phyloP scores from a whole-genome alignment of 2,888 invertebrate genomes.

The Callimorpha dominula region DNA sequence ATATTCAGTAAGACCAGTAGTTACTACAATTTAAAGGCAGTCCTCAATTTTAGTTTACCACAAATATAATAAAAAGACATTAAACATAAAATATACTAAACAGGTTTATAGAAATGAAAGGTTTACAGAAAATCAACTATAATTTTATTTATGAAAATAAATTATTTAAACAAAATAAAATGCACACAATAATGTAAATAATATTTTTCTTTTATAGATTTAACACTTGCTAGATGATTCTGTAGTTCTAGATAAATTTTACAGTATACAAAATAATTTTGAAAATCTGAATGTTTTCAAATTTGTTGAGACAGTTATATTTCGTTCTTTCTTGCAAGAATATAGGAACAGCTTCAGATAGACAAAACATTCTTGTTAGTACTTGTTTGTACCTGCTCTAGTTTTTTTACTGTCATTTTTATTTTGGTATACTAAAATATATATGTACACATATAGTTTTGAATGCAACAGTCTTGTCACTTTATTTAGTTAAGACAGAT shows the following conservation, averaged over 20 bases:
- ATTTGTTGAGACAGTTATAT: neutral
- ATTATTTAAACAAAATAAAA: constrained; percentile 14
- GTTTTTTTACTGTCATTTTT: neutral
- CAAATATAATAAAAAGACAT: neutral
- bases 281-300: neutral
- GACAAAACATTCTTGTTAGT: neutral
- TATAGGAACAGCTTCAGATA: neutral
- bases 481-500: neutral
- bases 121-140: constrained; percentile 18
- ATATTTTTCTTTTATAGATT: constrained; percentile 14
- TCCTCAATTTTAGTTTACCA: constrained; percentile 9
- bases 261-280: constrained; percentile 1
- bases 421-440: neutral
- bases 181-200: constrained; percentile 14
- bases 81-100: neutral
- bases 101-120: constrained; percentile 14
- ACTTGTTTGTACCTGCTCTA: neutral
- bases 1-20: too few relatives aligned
- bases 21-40: constrained; percentile 14
- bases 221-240: constrained; percentile 10
- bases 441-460: neutral
- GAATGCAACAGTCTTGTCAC: neutral
- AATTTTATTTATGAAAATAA: constrained; percentile 20
- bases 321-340: neutral
- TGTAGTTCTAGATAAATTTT: neutral